Conservation (phyloP, 2,797 vertebrate species). For the Gymnothorax reevesii region DNA sequence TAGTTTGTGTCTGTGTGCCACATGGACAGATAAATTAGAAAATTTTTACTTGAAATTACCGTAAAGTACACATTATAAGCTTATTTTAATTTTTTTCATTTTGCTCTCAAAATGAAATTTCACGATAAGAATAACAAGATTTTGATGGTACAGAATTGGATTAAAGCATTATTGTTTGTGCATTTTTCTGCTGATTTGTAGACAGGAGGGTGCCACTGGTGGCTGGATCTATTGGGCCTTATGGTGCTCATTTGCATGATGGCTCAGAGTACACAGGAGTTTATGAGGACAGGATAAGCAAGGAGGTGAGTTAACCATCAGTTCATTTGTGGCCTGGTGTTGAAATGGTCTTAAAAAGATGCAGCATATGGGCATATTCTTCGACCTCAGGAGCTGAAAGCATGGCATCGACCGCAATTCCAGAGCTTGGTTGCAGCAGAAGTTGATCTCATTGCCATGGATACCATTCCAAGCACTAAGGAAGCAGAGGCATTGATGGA, state of each 20-base stretch:
- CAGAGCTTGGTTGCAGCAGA: conserved; percentile 65
- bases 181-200: conserved; percentile 31
- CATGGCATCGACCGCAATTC: conserved; percentile 53
- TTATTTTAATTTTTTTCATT: no score
- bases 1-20: no score
- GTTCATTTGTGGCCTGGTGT: conserved; percentile 35
- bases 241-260: conserved; percentile 74
- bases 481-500: conserved; percentile 75
- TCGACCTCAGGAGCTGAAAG: conserved; percentile 57
- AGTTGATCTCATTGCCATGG: conserved; percentile 77
- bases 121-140: no score
- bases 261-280: conserved; percentile 78
- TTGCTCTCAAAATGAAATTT: no score
- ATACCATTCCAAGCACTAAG: conserved; percentile 80
- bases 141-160: not conserved
- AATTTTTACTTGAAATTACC: not conserved
- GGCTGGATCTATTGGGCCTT: conserved; percentile 78
- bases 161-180: not conserved
- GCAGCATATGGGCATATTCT: conserved; percentile 4
- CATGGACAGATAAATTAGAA: no score
- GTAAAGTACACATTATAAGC: not conserved
- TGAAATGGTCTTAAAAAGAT: conserved; percentile 42
- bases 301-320: conserved; percentile 34
- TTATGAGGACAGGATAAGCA: conserved; percentile 71
- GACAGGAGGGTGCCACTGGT: conserved; percentile 64